Conservation (phyloP, 2,113 vertebrate species). For the Gasterosteus nipponicus region DNA sequence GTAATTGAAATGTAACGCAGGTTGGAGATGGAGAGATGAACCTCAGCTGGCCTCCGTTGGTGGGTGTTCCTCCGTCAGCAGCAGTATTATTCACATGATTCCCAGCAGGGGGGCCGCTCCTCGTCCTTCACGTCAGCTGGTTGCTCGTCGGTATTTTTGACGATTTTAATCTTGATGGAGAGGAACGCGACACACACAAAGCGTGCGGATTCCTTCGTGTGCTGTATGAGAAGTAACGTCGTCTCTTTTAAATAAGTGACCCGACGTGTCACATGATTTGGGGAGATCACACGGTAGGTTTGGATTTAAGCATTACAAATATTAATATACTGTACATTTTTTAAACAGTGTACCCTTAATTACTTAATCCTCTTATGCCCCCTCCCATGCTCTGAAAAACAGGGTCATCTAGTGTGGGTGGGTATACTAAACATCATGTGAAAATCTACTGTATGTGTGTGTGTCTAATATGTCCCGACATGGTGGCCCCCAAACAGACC, state of each 20-base stretch:
- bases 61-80: slow-evolving; percentile 59
- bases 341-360: slow-evolving; percentile 66
- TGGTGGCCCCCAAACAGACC: slow-evolving; percentile 38
- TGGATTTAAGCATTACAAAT: slow-evolving; percentile 45
- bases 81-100: slow-evolving; percentile 73
- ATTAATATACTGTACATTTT: slow-evolving; percentile 65
- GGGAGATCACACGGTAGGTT: neutral
- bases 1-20: neutral
- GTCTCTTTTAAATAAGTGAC: neutral
- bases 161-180: slow-evolving; percentile 47
- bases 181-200: slow-evolving; percentile 5
- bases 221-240: neutral
- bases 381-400: slow-evolving; percentile 52
- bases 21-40: slow-evolving; percentile 40
- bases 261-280: neutral
- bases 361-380: slow-evolving; percentile 69
- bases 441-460: slow-evolving; percentile 24
- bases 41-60: slow-evolving; percentile 64
- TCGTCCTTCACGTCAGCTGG: slow-evolving; percentile 46
- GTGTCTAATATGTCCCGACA: slow-evolving; percentile 28
- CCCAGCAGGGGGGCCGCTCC: slow-evolving; percentile 56
- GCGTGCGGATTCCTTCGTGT: slow-evolving; percentile 7
- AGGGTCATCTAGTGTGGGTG: slow-evolving; percentile 51
- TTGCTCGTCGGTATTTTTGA: slow-evolving; percentile 40
- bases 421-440: slow-evolving; percentile 40